A percentile compares a stretch with the other conserved stretches of the same genome.
phyloP scores from a whole-genome alignment of 2,888 invertebrate genomes.

The Mythimna loreyi region DNA sequence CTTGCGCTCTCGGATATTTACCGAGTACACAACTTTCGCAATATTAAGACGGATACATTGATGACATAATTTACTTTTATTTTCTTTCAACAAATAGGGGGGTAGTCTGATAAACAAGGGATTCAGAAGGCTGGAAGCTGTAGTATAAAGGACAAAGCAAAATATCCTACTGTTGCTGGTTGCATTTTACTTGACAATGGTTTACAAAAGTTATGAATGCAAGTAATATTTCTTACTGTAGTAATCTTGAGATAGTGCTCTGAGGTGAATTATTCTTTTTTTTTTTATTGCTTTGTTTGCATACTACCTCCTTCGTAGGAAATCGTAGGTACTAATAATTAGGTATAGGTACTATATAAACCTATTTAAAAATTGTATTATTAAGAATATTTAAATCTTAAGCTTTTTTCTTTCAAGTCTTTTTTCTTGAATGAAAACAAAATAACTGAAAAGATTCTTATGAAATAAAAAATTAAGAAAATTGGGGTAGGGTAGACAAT shows the following conservation, averaged over 20 bases:
- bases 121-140: slow-evolving; percentile 16
- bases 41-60: slow-evolving; percentile 42
- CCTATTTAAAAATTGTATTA: background rate
- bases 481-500: no score
- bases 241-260: slow-evolving; percentile 10
- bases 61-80: slow-evolving; percentile 43
- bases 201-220: slow-evolving; percentile 40
- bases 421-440: no score
- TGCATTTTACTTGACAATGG: slow-evolving; percentile 36
- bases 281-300: slow-evolving; percentile 13
- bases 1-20: slow-evolving; percentile 33
- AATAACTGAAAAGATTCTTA: no score
- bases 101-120: slow-evolving; percentile 21
- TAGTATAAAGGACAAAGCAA: slow-evolving; percentile 25
- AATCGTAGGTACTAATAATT: background rate
- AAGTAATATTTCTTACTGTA: slow-evolving; percentile 19
- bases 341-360: slow-evolving; percentile 1
- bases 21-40: slow-evolving; percentile 42
- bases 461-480: no score
- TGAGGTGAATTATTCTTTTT: slow-evolving; percentile 7
- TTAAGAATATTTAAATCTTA: background rate
- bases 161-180: slow-evolving; percentile 27
- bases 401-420: no score
- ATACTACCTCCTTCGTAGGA: slow-evolving; percentile 13
- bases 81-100: slow-evolving; percentile 43